Conservation (phyloP, 2,888 invertebrate species). For the Metopia argyrocephala region DNA sequence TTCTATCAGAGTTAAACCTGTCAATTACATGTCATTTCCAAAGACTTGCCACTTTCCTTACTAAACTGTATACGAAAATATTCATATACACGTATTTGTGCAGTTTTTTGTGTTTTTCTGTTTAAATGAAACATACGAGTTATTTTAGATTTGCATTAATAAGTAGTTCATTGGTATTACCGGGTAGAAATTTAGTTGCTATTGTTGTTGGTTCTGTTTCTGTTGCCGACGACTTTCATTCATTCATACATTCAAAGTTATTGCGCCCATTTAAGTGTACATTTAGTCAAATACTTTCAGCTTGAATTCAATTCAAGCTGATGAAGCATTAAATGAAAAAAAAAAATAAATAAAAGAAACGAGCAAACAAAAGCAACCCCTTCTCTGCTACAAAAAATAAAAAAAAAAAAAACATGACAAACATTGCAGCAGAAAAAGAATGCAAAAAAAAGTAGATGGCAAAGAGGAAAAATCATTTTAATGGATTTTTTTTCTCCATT, state of each 20-base stretch:
- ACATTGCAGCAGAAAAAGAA: neutral
- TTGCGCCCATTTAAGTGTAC: constrained; percentile 60
- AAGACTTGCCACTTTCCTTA: neutral
- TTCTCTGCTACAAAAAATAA: neutral
- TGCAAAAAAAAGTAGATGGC: neutral
- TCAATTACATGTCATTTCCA: neutral
- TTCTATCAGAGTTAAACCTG: neutral
- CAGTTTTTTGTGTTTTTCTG: neutral
- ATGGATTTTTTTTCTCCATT: constrained; percentile 31
- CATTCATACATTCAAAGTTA: constrained; percentile 46
- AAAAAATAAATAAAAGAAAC: constrained; percentile 15
- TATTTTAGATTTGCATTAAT: constrained; percentile 33
- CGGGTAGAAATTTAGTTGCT: neutral
- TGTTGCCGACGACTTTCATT: too few relatives aligned
- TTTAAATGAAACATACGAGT: constrained; percentile 20
- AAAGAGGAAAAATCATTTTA: constrained; percentile 56
- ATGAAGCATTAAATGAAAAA: constrained; percentile 56
- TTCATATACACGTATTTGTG: neutral
- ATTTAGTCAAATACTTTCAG: constrained; percentile 47
- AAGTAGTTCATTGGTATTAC: constrained; percentile 13
- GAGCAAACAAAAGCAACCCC: neutral
- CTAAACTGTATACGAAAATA: neutral
- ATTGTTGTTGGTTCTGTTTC: neutral
- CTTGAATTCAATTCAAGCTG: constrained; percentile 55
- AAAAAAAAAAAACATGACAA: neutral